Evolutionary conservation across 1,140 invertebrate genomes (phyloP), one percentile per base, ranked within the genome.

Genomic region (Ooceraea biroi): DNA sequence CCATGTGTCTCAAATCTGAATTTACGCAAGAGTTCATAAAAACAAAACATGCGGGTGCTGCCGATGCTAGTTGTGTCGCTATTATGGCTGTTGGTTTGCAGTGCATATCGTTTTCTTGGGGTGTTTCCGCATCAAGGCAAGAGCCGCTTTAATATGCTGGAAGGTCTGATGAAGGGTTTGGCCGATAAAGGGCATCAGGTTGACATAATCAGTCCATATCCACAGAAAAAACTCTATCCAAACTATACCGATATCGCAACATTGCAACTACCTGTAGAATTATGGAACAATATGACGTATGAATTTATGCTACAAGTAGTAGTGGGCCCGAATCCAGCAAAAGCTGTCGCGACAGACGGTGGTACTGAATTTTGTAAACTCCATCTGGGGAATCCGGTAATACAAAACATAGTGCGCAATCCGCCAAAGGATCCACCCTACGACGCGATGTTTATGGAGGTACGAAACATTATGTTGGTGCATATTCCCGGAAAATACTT

Each of bases 101-200:
- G 90, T 8, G 84, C 90, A 12, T 91, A 90, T 71, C 80, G 92
- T 19, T 91, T 93, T 19, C 85, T 93, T 0, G 93, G 94, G 10
- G 69, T 96, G 1, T 94, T 96, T 66, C 94, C 94, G 0, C 91
- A 95, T 3, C 90, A 91, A 0, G 94, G 91, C n/a, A 95, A 94
- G 85, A 96, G 96, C 61, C 96, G 96, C 85, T 95, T 94, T 68
- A 93, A 95, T 63, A 93, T 96, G 69, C 95, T 95, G 30, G 94
- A 95, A 3, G 90, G 92, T 0, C 72, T 96, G 63, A 94, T 95
- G 88, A 95, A 95, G 80, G 95, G 93, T 12, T 73, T 96, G 25
- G 96, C 95, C 0, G 86, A 74, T 14, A 93, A 92, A 44, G 96
- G 96, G 7, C 96, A 96, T 83, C 91, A 95, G 44, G 93, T 96